Conservation (phyloP, 1,140 invertebrate species). For the Caerostris darwini region DNA sequence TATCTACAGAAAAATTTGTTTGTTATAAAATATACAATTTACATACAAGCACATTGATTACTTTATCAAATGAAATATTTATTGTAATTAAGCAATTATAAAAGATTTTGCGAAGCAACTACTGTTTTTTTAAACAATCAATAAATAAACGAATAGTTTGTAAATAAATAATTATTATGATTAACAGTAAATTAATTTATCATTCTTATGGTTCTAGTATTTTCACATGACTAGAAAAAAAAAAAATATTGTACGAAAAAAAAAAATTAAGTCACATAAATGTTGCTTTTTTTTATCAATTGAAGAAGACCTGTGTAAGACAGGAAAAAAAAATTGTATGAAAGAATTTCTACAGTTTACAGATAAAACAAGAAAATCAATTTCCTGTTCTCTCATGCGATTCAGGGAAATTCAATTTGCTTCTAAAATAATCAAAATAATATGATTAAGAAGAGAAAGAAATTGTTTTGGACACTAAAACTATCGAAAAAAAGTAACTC, state of each 20-base stretch:
- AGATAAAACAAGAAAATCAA: neutral
- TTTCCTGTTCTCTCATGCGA: neutral
- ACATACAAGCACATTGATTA: too few relatives aligned
- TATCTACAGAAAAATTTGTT: too few relatives aligned
- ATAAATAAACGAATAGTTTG: too few relatives aligned
- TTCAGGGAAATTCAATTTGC: neutral
- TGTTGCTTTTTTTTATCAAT: neutral
- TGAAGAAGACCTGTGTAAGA: neutral
- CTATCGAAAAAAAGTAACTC: neutral
- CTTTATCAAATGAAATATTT: too few relatives aligned
- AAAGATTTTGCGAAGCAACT: too few relatives aligned
- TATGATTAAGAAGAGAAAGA: conserved; percentile 2
- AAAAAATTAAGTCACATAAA: neutral
- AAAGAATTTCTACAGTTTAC: neutral
- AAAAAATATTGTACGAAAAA: neutral
- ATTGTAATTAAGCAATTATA: too few relatives aligned
- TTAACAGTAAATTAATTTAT: too few relatives aligned
- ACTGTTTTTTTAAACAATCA: too few relatives aligned
- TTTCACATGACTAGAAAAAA: too few relatives aligned
- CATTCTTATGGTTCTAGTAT: too few relatives aligned
- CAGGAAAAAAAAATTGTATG: neutral
- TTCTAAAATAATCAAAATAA: neutral
- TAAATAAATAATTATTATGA: too few relatives aligned
- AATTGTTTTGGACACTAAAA: neutral
- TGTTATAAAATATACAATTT: too few relatives aligned